Evolutionary conservation across 2,888 invertebrate genomes (phyloP), one percentile per base, ranked within the genome.

Genomic region (Aphidius colemani): DNA sequence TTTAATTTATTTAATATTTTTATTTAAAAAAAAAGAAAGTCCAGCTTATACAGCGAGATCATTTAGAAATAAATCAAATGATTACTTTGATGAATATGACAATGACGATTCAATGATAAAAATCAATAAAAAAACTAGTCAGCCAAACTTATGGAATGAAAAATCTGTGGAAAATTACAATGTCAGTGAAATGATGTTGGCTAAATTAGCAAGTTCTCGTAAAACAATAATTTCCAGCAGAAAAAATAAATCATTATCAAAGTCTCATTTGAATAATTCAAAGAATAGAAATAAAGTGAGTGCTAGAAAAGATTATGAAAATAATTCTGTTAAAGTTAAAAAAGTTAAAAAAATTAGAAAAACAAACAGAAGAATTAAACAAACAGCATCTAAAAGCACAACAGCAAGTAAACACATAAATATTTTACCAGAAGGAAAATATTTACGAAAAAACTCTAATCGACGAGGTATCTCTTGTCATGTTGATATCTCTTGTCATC

Each of bases 311-410:
- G 30, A 30, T 5, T 5, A 30, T 13, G 39, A 59, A 41, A 53
- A 43, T 0, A 18, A 46, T 13, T 9, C 50, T 8, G 50, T 66
- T 13, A 58, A 56, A 40, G 59, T 63, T 3, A 55, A 69, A 0
- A 81, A 74, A 60, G 59, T 66, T 1, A 78, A 73, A 50, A 78
- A 73, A 50, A 75, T 71, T 49, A 73, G 70, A 41, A 74, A 70
- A 53, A 71, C 68, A 5, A 75, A 71, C 13, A 30, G 5, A 30
- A 30, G 30, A 41, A 43, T 80, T 49, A 76, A 71, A 41, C 71
- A 60, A 43, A 70, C 71, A 1, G 72, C 69, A 65, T 81, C 82
- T 1, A 76, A 75, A 56, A 79, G 76, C 49, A 79, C 78, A 0
- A 67, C 77, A 0, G 66, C 70, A 4, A 30, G 30, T 30, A 76